Evolutionary conservation across 2,113 vertebrate genomes (phyloP).

Genomic region (Cynoglossus semilaevis): DNA sequence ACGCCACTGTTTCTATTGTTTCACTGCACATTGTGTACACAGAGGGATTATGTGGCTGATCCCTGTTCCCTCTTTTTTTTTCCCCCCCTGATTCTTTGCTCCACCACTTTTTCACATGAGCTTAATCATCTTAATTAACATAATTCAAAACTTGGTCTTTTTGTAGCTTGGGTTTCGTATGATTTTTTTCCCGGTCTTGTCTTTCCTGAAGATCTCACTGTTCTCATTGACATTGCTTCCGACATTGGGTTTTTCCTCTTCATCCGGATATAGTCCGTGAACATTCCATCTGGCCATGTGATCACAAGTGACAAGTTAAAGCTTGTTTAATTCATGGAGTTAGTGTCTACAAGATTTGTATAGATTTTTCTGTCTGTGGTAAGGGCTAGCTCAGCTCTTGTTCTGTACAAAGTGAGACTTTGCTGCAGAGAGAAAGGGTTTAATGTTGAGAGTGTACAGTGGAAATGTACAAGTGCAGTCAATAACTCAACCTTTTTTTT

Average conservation of each 20-base stretch:
- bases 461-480: no score
- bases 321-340: slow-evolving; percentile 16
- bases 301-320: slow-evolving; percentile 26
- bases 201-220: background rate
- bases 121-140: background rate
- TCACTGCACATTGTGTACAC: slow-evolving; percentile 16
- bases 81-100: background rate
- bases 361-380: slow-evolving; percentile 16
- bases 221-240: slow-evolving; percentile 4
- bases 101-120: background rate
- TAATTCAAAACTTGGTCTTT: background rate
- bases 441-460: background rate
- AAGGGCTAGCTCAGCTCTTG: background rate
- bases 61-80: background rate
- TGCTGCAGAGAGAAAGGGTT: background rate
- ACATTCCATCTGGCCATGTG: background rate
- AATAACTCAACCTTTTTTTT: no score
- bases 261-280: slow-evolving; percentile 7
- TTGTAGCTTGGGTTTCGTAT: background rate
- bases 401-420: slow-evolving; percentile 8
- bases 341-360: slow-evolving; percentile 18
- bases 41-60: slow-evolving; percentile 16
- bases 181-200: background rate
- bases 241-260: slow-evolving; percentile 7
- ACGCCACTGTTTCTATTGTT: slow-evolving; percentile 47